phyloP scores from a whole-genome alignment of 2,113 vertebrate genomes.

The Syrmaticus mikado region DNA sequence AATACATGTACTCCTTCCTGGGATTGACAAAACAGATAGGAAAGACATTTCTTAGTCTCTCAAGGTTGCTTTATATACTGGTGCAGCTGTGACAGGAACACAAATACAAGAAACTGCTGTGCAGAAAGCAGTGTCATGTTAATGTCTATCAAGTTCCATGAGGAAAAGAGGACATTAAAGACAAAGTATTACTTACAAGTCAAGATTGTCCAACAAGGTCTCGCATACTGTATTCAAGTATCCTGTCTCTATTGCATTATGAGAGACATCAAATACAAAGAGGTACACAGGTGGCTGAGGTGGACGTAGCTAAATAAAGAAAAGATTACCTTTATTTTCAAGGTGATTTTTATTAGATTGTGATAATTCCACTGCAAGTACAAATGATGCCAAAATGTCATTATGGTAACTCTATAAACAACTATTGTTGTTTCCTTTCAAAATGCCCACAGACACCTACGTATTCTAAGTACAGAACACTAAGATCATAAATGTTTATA shows the following conservation, averaged over 20 bases:
- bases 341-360: neutral
- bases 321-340: neutral
- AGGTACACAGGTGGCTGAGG: constrained; percentile 97
- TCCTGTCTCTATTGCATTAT: constrained; percentile 94
- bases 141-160: neutral
- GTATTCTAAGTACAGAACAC: neutral
- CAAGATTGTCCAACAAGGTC: constrained; percentile 93
- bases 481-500: neutral
- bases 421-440: neutral
- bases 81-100: neutral
- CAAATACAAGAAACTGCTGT: neutral
- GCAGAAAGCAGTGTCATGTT: neutral
- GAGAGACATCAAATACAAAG: constrained; percentile 94
- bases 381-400: neutral
- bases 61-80: neutral
- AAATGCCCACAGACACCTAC: neutral
- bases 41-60: neutral
- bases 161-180: neutral
- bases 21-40: neutral
- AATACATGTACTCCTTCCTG: neutral
- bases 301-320: constrained; percentile 86
- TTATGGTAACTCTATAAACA: neutral
- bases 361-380: neutral
- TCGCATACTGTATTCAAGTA: constrained; percentile 94
- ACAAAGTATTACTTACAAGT: constrained; percentile 83